Percentiles rank a stretch among this genome's conserved stretches.
Evolutionary conservation across 2,888 invertebrate species (phyloP).

Genomic region (Chymomyza caudatula): DNA sequence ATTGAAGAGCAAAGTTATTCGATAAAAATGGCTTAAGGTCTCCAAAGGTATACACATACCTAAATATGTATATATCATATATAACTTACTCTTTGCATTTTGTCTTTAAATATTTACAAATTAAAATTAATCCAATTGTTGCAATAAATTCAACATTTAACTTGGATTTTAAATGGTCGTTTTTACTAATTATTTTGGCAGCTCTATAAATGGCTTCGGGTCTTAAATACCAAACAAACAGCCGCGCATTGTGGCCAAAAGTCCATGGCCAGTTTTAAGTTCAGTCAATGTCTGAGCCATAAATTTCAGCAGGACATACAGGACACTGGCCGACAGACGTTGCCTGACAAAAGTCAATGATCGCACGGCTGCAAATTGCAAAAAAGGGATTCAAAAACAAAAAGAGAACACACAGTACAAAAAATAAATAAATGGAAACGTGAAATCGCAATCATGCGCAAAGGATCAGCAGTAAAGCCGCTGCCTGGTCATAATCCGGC

Average conservation of each 20-base stretch:
- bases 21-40: too few relatives aligned
- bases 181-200: neutral
- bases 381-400: slow-evolving; percentile 19
- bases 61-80: too few relatives aligned
- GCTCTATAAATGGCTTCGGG: neutral
- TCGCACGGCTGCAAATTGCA: slow-evolving; percentile 52
- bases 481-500: slow-evolving; percentile 48
- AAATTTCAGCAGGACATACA: neutral
- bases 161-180: neutral
- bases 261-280: neutral
- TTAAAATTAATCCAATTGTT: neutral
- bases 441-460: slow-evolving; percentile 63
- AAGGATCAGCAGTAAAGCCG: slow-evolving; percentile 47
- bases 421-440: slow-evolving; percentile 36
- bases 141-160: neutral
- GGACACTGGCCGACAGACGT: slow-evolving; percentile 14
- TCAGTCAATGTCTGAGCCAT: neutral
- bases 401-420: neutral
- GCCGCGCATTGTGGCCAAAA: neutral
- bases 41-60: too few relatives aligned
- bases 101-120: too few relatives aligned
- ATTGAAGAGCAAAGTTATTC: too few relatives aligned
- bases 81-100: too few relatives aligned
- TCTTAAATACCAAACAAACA: neutral
- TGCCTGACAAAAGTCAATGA: slow-evolving; percentile 67